Base-by-base conservation (phyloP, 1,140 invertebrate genomes). In the Drosophila teissieri region DNA sequence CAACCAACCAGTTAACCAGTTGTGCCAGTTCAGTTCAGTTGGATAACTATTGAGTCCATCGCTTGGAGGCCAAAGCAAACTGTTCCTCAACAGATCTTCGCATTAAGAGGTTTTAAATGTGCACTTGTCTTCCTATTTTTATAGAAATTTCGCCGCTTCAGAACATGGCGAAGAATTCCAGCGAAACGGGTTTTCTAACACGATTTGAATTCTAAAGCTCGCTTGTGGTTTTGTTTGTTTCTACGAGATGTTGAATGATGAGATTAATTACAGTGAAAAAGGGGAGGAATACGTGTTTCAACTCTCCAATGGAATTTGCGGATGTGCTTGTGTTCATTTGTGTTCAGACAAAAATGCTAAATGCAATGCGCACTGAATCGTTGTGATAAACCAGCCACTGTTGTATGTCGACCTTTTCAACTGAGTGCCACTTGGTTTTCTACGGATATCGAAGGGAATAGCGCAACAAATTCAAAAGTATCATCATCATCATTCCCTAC, bases 1-100 rank as follows among this genome's bases (percentile, higher is more conserved):
- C 58, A 52, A 60, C 22, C 54, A 60, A 52, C 61, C 64, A 68
- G 64, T 68, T 68, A 65, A 19, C 61, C 64, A 68, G 61, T 60
- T 49, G 46, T 37, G 36, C 62, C 62, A 46, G 62, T 64, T 46
- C 64, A 64, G 64, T 68, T 63, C 42, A 37, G 12, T 48, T 27
- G 44, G 31, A 52, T 49, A 10, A 48, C 3, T 17, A 51, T 52
- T 52, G 49, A 52, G 51, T 53, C 17, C 51, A 53, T n/a, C 31
- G 40, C 55, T 62, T 27, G 39, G 45, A 64, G 61, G 61, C 58
- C 61, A 63, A 12, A 60, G 39, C 55, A 44, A 36, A 27, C 61
- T 39, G 36, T 61, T 64, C 55, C 61, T n/a, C 27, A 19, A 14
- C 55, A 63, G 39, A 61, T 63, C 39, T 12, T 22, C 52, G 7